These are phyloP conservation scores for Dryobota labecula DNA, from an alignment of 2,888 invertebrate species.

Conservation along the genomic window DNA sequence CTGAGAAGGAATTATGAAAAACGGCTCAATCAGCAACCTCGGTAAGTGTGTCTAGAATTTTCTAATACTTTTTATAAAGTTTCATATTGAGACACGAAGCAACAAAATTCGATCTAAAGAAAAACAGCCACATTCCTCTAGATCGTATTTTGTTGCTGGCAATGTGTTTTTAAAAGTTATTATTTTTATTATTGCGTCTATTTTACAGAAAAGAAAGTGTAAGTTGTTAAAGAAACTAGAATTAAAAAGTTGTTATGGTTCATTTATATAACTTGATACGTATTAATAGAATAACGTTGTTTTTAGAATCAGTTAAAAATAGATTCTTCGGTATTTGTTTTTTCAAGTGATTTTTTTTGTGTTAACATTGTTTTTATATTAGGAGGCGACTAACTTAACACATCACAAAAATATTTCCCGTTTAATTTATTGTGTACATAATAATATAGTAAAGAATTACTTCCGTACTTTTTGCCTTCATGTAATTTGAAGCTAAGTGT, in stretches of 20 bases:
- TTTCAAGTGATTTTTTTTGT: too few species aligned
- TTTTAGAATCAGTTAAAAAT: background rate
- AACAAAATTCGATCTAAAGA: too few species aligned
- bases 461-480: constrained; percentile 15
- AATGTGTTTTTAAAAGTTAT: background rate
- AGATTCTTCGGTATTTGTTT: too few species aligned
- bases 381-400: too few species aligned
- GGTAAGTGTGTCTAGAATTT: too few species aligned
- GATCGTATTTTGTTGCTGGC: too few species aligned
- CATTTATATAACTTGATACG: background rate
- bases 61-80: too few species aligned
- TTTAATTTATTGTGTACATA: background rate
- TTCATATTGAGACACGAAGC: too few species aligned
- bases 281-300: background rate
- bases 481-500: constrained; percentile 12
- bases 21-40: too few species aligned
- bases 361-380: background rate
- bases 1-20: too few species aligned
- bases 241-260: background rate
- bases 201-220: background rate
- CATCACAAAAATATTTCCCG: background rate
- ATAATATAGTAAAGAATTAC: constrained; percentile 16
- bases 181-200: background rate
- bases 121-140: too few species aligned
- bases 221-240: background rate